Percentiles rank a stretch among this genome's conserved stretches.
Conservation (phyloP, 2,113 vertebrate species). For the Neolamprologus devosi region DNA sequence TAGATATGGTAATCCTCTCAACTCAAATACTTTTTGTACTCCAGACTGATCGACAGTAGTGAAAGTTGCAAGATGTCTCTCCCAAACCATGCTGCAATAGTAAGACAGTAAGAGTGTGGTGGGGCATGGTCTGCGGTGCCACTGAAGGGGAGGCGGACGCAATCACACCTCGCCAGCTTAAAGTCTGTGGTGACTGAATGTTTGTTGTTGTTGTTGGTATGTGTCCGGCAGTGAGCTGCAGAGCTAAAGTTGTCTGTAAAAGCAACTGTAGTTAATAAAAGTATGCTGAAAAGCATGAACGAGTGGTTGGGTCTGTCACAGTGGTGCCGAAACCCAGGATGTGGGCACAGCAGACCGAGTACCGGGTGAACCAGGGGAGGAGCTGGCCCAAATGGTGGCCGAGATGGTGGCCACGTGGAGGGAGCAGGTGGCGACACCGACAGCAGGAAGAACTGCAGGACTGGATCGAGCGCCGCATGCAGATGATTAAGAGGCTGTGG, state of each 20-base stretch:
- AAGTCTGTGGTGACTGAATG: not conserved
- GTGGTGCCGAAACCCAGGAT: not conserved
- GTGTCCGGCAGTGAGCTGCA: not conserved
- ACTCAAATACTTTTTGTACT: not conserved
- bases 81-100: not conserved
- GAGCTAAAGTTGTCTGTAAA: not conserved
- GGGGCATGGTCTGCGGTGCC: not conserved
- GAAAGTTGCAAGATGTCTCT: not conserved
- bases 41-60: not conserved
- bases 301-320: not conserved
- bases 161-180: not conserved
- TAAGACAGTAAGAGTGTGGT: not conserved
- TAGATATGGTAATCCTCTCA: not conserved
- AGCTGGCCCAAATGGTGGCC: not conserved
- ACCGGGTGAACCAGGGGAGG: not conserved
- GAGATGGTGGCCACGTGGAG: not conserved
- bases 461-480: not conserved
- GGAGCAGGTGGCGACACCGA: fast-evolving
- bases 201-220: not conserved
- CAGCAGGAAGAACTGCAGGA: not conserved
- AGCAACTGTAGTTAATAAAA: fast-evolving
- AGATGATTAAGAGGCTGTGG: not conserved
- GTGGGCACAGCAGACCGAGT: fast-evolving
- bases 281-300: not conserved
- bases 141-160: not conserved